Evolutionary conservation across 1,140 invertebrate species (phyloP).

Genomic region (Cherax quadricarinatus): DNA sequence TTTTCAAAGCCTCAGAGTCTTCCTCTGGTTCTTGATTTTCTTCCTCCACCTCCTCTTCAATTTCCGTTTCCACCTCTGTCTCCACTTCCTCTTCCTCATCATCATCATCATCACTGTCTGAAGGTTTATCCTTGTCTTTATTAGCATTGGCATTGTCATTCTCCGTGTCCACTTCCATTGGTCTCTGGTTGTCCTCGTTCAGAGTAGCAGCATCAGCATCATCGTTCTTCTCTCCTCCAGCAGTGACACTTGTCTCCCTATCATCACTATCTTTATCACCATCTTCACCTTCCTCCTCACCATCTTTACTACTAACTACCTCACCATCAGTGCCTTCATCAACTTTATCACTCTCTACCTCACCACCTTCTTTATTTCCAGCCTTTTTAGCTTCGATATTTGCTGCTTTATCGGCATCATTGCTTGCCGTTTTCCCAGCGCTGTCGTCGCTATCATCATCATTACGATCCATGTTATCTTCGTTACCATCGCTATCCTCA

Average conservation of each 20-base stretch:
- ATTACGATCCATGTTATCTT: conserved; percentile 77
- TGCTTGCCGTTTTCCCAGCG: background rate
- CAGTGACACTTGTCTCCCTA: too few relatives aligned
- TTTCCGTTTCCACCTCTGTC: conserved; percentile 60
- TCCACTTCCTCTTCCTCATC: conserved; percentile 6
- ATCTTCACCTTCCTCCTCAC: too few relatives aligned
- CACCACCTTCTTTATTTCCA: background rate
- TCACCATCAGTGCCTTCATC: background rate
- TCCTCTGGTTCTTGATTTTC: conserved; percentile 75
- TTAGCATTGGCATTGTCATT: background rate
- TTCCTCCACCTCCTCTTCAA: conserved; percentile 52
- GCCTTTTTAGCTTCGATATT: background rate
- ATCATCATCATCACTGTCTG: background rate
- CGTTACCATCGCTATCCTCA: conserved; percentile 55
- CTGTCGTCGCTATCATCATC: background rate
- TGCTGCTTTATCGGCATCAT: background rate
- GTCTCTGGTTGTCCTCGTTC: background rate
- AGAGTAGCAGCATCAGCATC: too few relatives aligned
- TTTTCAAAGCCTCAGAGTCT: conserved; percentile 82
- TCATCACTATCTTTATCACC: too few relatives aligned
- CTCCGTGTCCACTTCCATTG: background rate
- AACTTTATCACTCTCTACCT: background rate
- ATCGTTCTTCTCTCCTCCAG: too few relatives aligned
- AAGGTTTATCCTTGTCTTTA: background rate
- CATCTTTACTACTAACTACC: too few relatives aligned